Evolutionary conservation across 2,113 vertebrate species (phyloP).

Genomic region (Sander vitreus): DNA sequence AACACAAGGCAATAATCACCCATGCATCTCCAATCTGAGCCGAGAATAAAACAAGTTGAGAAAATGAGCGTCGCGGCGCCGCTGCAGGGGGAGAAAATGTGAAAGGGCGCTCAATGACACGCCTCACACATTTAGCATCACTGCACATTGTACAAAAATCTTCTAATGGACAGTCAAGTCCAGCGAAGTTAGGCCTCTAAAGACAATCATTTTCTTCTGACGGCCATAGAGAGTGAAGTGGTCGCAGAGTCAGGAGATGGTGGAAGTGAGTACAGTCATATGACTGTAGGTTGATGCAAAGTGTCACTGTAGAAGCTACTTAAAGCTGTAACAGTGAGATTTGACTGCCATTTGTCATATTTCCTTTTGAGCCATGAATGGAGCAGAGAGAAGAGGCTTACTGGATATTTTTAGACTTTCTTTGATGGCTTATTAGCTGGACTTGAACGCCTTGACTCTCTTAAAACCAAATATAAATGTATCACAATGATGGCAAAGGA

Average conservation of each 20-base stretch:
- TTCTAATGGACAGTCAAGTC: conserved; percentile 22
- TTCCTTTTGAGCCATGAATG: conserved; percentile 58
- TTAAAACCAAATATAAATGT: conserved; percentile 65
- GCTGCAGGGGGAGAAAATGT: conserved; percentile 40
- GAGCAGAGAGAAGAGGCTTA: conserved; percentile 64
- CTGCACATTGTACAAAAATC: not conserved
- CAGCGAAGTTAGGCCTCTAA: not conserved
- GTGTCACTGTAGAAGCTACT: conserved; percentile 44
- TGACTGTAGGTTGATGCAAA: conserved; percentile 14
- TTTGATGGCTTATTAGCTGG: conserved; percentile 74
- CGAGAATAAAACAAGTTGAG: conserved; percentile 73
- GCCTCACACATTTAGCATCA: conserved; percentile 58
- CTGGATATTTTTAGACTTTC: conserved; percentile 66
- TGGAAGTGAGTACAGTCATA: conserved; percentile 20
- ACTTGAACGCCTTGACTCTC: conserved; percentile 55
- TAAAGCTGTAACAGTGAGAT: conserved; percentile 60
- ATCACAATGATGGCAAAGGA: conserved; percentile 41
- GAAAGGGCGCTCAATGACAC: conserved; percentile 70
- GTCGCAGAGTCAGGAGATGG: conserved; percentile 9
- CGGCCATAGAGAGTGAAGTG: not conserved
- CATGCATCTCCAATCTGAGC: conserved; percentile 65
- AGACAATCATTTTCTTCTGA: conserved; percentile 8
- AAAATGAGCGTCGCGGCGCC: conserved; percentile 59
- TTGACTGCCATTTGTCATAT: conserved; percentile 63
- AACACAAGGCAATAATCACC: conserved; percentile 68